Evolutionary conservation across 2,797 vertebrate genomes (phyloP).

Genomic region (Oceanodroma leucorhoa): DNA sequence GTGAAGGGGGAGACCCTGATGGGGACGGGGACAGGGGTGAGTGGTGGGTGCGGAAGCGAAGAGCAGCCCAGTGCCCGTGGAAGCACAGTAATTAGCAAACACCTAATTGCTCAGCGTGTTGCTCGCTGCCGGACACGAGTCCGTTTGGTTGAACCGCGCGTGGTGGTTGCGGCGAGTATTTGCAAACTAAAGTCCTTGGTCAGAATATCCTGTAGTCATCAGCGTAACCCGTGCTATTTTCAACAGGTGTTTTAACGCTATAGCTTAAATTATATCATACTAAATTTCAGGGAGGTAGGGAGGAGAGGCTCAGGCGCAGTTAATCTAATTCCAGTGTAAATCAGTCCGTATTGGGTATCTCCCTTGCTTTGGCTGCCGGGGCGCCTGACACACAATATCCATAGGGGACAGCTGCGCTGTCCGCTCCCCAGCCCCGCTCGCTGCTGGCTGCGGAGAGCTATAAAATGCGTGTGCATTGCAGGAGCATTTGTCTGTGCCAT

Average conservation of each 20-base stretch:
- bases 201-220: neutral
- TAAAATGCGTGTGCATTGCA: accelerated
- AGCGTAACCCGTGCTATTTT: neutral
- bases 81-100: too few relatives aligned
- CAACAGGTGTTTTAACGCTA: slow-evolving; percentile 2
- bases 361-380: neutral
- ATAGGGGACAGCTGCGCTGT: neutral
- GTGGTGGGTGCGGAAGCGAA: neutral
- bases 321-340: neutral
- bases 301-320: neutral
- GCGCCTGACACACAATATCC: slow-evolving; percentile 18
- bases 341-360: neutral
- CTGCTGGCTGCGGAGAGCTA: neutral
- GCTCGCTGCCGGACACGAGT: accelerated
- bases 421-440: neutral
- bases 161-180: neutral
- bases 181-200: neutral
- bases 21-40: neutral
- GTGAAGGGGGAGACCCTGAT: accelerated
- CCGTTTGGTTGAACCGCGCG: accelerated
- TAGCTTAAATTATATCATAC: neutral
- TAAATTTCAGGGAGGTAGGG: neutral
- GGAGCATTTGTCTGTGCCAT: neutral
- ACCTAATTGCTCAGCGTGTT: accelerated
- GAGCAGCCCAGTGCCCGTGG: accelerated